Evolutionary conservation across 2,797 vertebrate genomes (phyloP), one percentile per base, ranked within the genome.

Genomic region (Hydrophis major): DNA sequence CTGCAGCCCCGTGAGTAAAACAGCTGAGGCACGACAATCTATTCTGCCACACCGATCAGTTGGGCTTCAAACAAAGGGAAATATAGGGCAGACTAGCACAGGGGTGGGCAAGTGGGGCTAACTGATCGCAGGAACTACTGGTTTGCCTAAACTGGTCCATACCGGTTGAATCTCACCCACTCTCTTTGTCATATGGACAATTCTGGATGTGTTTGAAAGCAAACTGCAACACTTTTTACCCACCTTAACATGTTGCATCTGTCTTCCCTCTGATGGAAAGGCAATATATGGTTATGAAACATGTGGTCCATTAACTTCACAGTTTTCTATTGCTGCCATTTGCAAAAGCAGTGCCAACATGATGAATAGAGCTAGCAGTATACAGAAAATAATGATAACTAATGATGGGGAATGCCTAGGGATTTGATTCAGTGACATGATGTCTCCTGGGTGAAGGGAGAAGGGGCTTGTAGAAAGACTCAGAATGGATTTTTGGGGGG

Each of bases 281-380:
- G 56, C 57, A 66, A 55, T 50, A 86, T 8, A 86, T 8, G 7
- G 5, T 69, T 88, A 59, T 25, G 50, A 90, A 92, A 22, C 92
- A 86, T 6, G 57, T 63, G 74, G 74, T 86, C 74, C 57, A 92
- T 92, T 92, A 92, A 90, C 74, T 50, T 83, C n/a, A 56, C 47
- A 25, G 42, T 22, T 92, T 92, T 61, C 57, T 32, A 61, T 87
- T 66, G 50, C 32, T 66, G 59, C 92, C 47, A 86, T 89, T 89
- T 86, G 69, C 88, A 92, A 86, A 86, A 92, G n/a, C n/a, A 4
- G 57, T 89, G 47, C 74, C 92, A 86, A 11, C 13, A 63, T 63
- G 74, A 89, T 92, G 92, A 89, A 92, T 89, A 57, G 92, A 93
- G 5, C 20, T 90, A 27, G 25, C 10, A 59, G 63, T 91, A 60